These are phyloP conservation scores for Hyles lineata DNA, from an alignment of 2,888 invertebrate genomes.

Conservation along the genomic window DNA sequence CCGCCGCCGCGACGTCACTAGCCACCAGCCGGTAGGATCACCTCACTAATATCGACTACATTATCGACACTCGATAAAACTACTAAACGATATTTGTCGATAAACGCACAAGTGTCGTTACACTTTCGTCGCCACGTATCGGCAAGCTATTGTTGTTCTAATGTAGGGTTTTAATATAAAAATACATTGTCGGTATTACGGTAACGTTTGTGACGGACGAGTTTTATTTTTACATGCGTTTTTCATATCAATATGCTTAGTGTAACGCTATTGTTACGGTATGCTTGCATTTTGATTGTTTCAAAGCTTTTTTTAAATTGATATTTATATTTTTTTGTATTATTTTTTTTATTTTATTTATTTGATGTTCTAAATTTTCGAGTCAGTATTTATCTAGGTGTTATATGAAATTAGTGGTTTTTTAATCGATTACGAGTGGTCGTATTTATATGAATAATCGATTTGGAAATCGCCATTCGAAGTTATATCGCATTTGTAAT, in stretches of 20 bases:
- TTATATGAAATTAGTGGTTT: constrained; percentile 39
- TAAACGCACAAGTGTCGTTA: constrained; percentile 34
- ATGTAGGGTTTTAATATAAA: constrained; percentile 54
- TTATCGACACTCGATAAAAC: constrained; percentile 29
- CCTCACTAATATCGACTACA: constrained; percentile 21
- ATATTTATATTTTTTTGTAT: constrained; percentile 34
- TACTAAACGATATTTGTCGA: constrained; percentile 35
- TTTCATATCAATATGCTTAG: constrained; percentile 74
- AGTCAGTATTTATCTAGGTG: constrained; percentile 68
- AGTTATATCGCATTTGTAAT: constrained; percentile 64
- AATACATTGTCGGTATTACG: constrained; percentile 32
- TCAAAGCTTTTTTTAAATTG: constrained; percentile 39
- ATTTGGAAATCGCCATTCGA: constrained; percentile 39
- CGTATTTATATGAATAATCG: constrained; percentile 28
- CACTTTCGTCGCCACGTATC: constrained; percentile 38
- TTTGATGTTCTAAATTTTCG: constrained; percentile 47
- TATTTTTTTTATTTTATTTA: constrained; percentile 28
- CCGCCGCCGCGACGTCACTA: constrained; percentile 34
- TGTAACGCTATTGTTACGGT: constrained; percentile 49
- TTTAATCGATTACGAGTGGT: constrained; percentile 22
- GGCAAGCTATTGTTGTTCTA: constrained; percentile 65
- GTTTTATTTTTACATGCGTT: constrained; percentile 61
- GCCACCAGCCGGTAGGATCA: constrained; percentile 14
- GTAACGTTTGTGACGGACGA: constrained; percentile 28
- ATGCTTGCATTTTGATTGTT: constrained; percentile 63